Evolutionary conservation across 2,888 invertebrate species (phyloP), one percentile per base, ranked within the genome.

Genomic region (Brachylomia viminalis): DNA sequence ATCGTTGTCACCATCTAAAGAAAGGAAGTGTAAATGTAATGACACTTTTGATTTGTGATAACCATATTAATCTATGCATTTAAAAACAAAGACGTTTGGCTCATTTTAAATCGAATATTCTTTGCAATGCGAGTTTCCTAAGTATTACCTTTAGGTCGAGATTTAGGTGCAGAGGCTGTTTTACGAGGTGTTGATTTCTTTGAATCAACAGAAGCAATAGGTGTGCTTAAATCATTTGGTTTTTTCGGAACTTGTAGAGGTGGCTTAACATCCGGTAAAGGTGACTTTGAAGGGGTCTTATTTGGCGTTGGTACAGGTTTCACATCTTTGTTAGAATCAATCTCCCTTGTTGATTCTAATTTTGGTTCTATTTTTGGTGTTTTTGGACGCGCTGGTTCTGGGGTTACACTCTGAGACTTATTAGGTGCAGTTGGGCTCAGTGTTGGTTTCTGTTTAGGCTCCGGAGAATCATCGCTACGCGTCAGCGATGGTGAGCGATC

Each of bases 1-100:
- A 90, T 98, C 98, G 89, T 98, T 98, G 92, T 98, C 98, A 56
- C 98, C 98, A 96, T 98, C 98, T 98, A 97, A 86, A 96, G 97
- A 94, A 77, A 67, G 38, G 72, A 78, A 70, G 59, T 52, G 45
- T 70, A 62, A 72, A 54, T 73, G 30, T 62, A 47, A 33, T 61
- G 15, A 67, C 17, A 33, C 15, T 17, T 23, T 52, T 58, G 0
- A 33, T 17, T 33, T 23, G 10, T 62, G n/a, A 62, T 49, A 56
- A 72, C 8, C 11, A 15, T 54, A 67, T 33, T 33, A 56, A 65
- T 64, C 23, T 58, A 54, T 10, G 5, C 45, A 58, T 58, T 66
- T 2, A 10, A 58, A 10, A 67, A 66, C 42, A 45, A 65, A 76
- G 54, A 75, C 72, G 85, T 89, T 92, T 93, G 94, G 93, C 95